A percentile compares a stretch with the other conserved stretches of the same genome.
These are phyloP conservation scores for Drosophila maculinotata DNA, from an alignment of 2,888 invertebrate genomes.

Conservation along the genomic window DNA sequence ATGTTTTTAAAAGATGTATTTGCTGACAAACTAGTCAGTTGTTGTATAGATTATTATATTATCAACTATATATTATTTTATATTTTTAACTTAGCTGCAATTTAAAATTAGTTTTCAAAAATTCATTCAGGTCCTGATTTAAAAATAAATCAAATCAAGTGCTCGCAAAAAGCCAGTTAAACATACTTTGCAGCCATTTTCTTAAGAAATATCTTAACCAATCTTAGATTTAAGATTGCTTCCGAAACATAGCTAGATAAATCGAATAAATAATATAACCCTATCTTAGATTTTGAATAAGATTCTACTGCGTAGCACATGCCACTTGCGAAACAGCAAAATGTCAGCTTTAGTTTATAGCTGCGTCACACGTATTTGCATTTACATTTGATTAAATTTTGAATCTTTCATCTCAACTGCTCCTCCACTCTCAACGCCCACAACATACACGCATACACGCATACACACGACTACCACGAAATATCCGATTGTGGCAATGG, in stretches of 20 bases:
- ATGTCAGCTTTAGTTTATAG: slow-evolving; percentile 27
- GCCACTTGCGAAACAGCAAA: background rate
- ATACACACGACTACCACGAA: slow-evolving; percentile 1
- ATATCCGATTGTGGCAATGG: slow-evolving; percentile 49
- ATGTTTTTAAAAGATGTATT: too few relatives aligned
- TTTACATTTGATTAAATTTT: slow-evolving; percentile 58
- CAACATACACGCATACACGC: background rate
- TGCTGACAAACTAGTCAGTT: too few relatives aligned
- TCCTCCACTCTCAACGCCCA: slow-evolving; percentile 16
- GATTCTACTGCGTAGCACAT: background rate
- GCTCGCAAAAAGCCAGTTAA: too few relatives aligned
- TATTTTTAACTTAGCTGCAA: too few relatives aligned
- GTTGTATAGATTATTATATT: too few relatives aligned
- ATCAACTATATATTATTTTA: too few relatives aligned
- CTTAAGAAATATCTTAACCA: background rate
- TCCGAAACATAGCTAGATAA: background rate
- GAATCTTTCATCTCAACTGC: slow-evolving; percentile 43
- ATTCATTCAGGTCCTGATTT: too few relatives aligned
- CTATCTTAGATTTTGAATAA: background rate
- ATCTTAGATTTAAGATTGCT: background rate
- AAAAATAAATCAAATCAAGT: too few relatives aligned
- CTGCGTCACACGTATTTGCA: slow-evolving; percentile 42
- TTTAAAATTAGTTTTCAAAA: too few relatives aligned
- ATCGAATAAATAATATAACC: background rate
- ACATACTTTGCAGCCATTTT: background rate